Conservation (phyloP, 2,113 vertebrate genomes). For the Erythrocebus patas region DNA sequence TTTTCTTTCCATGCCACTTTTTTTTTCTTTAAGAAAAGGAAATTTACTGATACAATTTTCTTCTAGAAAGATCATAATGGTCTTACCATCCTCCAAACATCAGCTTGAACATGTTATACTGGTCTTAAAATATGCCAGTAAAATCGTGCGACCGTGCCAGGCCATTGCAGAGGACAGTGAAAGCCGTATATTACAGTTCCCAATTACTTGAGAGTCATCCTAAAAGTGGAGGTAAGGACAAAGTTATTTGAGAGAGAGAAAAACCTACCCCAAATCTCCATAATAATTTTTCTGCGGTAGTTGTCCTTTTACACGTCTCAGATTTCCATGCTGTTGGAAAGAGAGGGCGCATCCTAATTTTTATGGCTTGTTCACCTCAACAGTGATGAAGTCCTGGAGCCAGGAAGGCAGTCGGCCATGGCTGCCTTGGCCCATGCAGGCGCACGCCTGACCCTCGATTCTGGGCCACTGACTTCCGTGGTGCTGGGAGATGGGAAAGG, state of each 20-base stretch:
- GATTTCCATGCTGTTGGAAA: not conserved
- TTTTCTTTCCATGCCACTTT: not conserved
- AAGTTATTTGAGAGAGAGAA: not conserved
- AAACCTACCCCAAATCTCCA: not conserved
- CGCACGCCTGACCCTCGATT: not conserved
- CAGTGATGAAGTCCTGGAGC: not conserved
- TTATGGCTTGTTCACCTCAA: not conserved
- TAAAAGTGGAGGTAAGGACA: not conserved
- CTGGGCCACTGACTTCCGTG: fast-evolving
- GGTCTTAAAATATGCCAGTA: not conserved
- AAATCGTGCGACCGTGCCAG: fast-evolving
- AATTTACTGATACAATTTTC: not conserved
- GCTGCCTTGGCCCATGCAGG: not conserved
- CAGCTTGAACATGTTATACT: not conserved
- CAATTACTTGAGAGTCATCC: not conserved
- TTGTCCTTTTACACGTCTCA: not conserved
- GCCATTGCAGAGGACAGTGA: fast-evolving
- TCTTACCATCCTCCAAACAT: not conserved
- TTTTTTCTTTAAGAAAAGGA: not conserved
- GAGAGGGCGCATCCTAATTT: not conserved
- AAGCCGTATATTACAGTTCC: too few relatives aligned
- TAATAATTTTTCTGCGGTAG: not conserved
- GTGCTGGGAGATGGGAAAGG: too few relatives aligned
- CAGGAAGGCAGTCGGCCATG: not conserved
- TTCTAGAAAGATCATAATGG: not conserved